Evolutionary conservation across 2,888 invertebrate genomes (phyloP).

Genomic region (Pelosia muscerda): DNA sequence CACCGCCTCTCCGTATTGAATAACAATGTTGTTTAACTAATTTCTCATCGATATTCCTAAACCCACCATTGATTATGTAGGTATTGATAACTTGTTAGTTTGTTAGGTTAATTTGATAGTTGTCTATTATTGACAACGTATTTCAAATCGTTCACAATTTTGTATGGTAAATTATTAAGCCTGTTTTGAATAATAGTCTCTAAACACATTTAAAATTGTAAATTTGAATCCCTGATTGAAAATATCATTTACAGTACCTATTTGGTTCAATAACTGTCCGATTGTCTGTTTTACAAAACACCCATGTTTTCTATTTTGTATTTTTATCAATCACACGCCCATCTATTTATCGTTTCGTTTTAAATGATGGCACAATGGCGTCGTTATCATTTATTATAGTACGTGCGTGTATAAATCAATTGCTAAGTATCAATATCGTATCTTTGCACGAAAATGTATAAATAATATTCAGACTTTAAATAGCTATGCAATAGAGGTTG

Average conservation of each 20-base stretch:
- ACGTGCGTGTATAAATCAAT: too few species aligned
- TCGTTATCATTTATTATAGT: too few species aligned
- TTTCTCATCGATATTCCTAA: constrained; percentile 41
- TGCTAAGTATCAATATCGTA: not conserved
- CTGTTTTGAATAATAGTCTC: constrained; percentile 23
- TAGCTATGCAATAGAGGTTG: not conserved
- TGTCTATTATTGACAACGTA: not conserved
- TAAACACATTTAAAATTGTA: not conserved
- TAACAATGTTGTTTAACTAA: constrained; percentile 54
- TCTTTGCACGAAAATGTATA: not conserved
- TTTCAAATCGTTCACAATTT: not conserved
- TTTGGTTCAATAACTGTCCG: too few species aligned
- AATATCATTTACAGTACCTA: not conserved
- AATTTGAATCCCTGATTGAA: not conserved
- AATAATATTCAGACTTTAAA: not conserved
- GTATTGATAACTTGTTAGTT: constrained; percentile 5
- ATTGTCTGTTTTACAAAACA: too few species aligned
- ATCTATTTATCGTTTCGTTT: too few species aligned
- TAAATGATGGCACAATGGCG: too few species aligned
- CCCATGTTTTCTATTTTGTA: too few species aligned
- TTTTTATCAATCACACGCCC: too few species aligned
- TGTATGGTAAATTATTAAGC: not conserved
- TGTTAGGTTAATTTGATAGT: constrained; percentile 7
- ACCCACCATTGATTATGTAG: constrained; percentile 25
- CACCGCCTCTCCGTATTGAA: constrained; percentile 42